Conservation (phyloP, 37 sponge, comb jelly and placozoan genomes). For the Haliclona indistincta region DNA sequence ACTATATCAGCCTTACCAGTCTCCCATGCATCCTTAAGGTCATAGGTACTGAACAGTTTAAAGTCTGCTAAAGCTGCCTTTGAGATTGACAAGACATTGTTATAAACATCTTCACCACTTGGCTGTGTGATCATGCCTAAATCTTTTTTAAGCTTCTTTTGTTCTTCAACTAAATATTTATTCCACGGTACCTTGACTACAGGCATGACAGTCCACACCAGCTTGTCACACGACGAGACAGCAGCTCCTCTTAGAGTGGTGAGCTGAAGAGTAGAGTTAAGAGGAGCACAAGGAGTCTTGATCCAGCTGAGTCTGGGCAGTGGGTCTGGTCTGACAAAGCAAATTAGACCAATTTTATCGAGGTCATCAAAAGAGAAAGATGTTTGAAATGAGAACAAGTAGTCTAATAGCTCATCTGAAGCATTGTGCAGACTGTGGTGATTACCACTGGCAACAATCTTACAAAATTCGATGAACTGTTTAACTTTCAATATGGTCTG, state of each 20-base stretch:
- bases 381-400: constrained; percentile 25
- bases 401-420: constrained; percentile 26
- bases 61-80: constrained; percentile 4
- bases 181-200: constrained; percentile 1
- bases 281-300: background rate
- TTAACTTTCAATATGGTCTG: background rate
- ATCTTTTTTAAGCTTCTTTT: background rate
- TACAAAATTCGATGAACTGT: background rate
- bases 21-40: background rate
- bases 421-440: constrained; percentile 3
- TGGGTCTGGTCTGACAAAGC: constrained; percentile 24
- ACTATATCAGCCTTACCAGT: background rate
- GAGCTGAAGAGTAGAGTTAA: background rate
- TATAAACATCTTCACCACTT: constrained; percentile 29
- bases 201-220: constrained; percentile 62
- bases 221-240: background rate
- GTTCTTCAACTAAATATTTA: background rate
- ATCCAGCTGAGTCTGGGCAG: constrained; percentile 32
- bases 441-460: background rate
- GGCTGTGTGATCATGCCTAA: constrained; percentile 3
- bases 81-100: constrained; percentile 36
- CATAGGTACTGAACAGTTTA: constrained; percentile 28
- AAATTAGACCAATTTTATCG: constrained; percentile 14
- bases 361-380: constrained; percentile 3
- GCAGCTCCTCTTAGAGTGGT: constrained; percentile 8